Evolutionary conservation across 2,113 vertebrate genomes (phyloP), one percentile per base, ranked within the genome.

Genomic region (Alethe diademata): DNA sequence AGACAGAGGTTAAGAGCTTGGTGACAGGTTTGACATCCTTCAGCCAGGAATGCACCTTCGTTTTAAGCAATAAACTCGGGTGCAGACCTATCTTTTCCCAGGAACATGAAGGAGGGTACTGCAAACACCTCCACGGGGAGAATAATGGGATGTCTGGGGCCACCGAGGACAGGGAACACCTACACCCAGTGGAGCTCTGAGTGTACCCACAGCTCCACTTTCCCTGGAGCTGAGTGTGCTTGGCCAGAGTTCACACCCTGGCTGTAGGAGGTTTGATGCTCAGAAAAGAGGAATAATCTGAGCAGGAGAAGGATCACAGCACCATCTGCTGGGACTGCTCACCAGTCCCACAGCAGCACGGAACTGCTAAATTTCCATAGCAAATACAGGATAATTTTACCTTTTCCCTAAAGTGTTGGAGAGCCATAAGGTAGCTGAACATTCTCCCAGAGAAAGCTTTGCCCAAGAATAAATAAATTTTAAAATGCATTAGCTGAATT

Each of bases 311-410:
- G 40, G 45, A 69, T 69, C 50, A 82, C 47, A 96, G 95, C 95
- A 91, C 95, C 96, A 82, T 62, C 96, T 96, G 81, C 93, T 79
- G 96, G 84, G 42, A 29, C 51, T 31, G 38, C 65, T 48, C 1
- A 0, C 29, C 5, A 2, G 29, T 31, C 35, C 43, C 14, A 25
- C 1, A 2, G 57, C 53, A 29, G 35, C 14, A 23, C 3, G 9
- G 8, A 48, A 20, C 33, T 14, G 1, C 3, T 24, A 45, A 20
- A 26, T 17, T 66, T 47, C 47, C 6, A 14, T 2, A 4, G 25
- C 31, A 81, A 75, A 50, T 8, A 35, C 3, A 7, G 25, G 13
- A 5, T 8, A 2, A 9, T 54, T 53, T 47, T 22, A 19, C 22
- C 15, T 38, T 75, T 87, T 72, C 35, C 35, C 8, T 42, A 12